These are phyloP conservation scores for Paedocypris sp. DNA, from an alignment of 2,113 vertebrate genomes.

Conservation along the genomic window DNA sequence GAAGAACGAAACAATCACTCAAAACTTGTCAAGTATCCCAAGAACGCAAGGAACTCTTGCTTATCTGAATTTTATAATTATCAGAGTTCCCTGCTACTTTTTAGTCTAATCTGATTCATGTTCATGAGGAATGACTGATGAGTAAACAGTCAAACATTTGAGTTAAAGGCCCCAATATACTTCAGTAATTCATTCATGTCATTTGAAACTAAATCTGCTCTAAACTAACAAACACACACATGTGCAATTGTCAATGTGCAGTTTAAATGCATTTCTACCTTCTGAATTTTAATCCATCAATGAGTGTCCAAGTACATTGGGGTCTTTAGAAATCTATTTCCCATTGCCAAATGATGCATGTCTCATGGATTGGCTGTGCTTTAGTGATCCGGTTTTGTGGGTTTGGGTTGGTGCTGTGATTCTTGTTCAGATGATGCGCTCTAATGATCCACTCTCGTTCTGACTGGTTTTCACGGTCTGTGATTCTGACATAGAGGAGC, in stretches of 20 bases:
- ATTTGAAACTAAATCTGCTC: too few relatives aligned
- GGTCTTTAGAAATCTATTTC: too few relatives aligned
- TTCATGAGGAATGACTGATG: conserved; percentile 24
- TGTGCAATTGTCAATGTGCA: too few relatives aligned
- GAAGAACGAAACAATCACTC: neutral
- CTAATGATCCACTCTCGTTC: neutral
- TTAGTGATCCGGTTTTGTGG: conserved; percentile 16
- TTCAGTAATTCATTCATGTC: too few relatives aligned
- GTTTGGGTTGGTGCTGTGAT: conserved; percentile 10
- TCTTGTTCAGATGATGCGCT: neutral
- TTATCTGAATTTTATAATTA: conserved; percentile 11
- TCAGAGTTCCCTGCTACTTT: conserved; percentile 23
- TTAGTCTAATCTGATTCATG: conserved; percentile 17
- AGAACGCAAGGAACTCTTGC: neutral
- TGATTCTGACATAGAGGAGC: neutral
- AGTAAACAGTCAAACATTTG: neutral
- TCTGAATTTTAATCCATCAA: too few relatives aligned
- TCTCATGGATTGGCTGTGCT: neutral
- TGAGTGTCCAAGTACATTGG: too few relatives aligned
- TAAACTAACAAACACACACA: too few relatives aligned
- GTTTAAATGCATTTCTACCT: too few relatives aligned
- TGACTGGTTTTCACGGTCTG: neutral
- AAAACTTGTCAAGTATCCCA: neutral
- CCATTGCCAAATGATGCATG: conserved; percentile 14
- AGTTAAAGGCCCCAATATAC: too few relatives aligned